Evolutionary conservation across 2,113 vertebrate genomes (phyloP).

Genomic region (Pampusana beccarii): DNA sequence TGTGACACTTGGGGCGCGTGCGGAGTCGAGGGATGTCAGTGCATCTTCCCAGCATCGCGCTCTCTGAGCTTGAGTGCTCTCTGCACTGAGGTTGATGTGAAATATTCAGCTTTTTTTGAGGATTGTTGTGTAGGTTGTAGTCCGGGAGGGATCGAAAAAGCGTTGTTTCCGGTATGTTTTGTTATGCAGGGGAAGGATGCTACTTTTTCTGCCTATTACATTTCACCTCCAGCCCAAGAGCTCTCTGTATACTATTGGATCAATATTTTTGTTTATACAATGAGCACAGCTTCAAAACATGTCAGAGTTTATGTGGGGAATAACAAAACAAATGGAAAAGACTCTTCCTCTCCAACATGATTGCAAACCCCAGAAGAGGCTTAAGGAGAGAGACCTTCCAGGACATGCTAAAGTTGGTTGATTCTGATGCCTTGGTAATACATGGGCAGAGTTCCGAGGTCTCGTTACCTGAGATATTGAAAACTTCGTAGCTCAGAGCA

Average conservation of each 20-base stretch:
- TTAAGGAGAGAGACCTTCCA: not conserved
- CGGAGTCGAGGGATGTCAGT: not conserved
- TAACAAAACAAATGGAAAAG: not conserved
- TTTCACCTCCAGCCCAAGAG: not conserved
- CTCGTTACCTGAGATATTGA: not conserved
- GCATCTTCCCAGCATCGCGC: rapidly evolving
- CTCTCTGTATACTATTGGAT: not conserved
- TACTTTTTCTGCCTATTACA: not conserved
- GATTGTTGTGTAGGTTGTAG: not conserved
- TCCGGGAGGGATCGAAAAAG: not conserved
- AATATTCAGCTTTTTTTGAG: not conserved
- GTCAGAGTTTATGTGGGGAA: not conserved
- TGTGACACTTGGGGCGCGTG: not conserved
- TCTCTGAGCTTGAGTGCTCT: not conserved
- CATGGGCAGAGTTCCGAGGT: not conserved
- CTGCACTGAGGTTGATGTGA: not conserved
- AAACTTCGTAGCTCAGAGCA: not conserved
- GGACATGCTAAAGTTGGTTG: not conserved
- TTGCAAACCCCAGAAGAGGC: not conserved
- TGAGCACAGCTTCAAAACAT: not conserved
- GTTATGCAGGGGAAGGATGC: not conserved
- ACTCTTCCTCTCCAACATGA: not conserved
- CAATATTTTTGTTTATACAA: not conserved
- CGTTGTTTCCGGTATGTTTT: rapidly evolving
- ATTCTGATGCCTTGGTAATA: not conserved